Conservation (phyloP, 2,113 vertebrate genomes). For the Rattus rattus region DNA sequence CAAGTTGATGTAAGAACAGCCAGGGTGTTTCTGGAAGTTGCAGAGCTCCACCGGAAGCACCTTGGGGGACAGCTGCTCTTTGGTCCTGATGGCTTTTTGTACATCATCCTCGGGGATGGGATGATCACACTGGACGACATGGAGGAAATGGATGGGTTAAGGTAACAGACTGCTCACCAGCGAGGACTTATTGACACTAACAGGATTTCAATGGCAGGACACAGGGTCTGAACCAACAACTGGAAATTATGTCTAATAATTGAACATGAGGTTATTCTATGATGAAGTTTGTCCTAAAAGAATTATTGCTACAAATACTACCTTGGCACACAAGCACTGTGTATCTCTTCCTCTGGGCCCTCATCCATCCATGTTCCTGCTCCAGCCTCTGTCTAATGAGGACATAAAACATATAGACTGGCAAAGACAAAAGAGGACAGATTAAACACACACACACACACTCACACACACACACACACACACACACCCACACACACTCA, state of each 20-base stretch:
- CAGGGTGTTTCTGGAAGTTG: constrained; percentile 96
- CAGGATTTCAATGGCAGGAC: neutral
- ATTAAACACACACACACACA: too few species aligned
- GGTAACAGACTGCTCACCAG: constrained; percentile 85
- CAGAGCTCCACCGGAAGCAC: constrained; percentile 97
- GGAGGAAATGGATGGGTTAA: constrained; percentile 99
- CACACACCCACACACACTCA: too few species aligned
- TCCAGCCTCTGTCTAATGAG: too few species aligned
- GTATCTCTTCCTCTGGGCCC: neutral
- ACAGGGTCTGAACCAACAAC: neutral
- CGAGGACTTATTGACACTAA: neutral
- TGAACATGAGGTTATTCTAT: neutral
- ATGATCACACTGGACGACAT: constrained; percentile 99
- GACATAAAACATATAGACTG: neutral
- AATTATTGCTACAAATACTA: neutral
- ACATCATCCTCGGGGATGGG: constrained; percentile 97
- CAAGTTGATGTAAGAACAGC: constrained; percentile 95
- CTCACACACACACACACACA: too few species aligned
- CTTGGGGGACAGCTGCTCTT: constrained; percentile 97
- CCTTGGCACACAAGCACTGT: rapidly evolving
- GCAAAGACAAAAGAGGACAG: neutral
- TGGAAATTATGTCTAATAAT: neutral
- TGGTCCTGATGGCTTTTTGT: constrained; percentile 94
- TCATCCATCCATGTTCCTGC: neutral
- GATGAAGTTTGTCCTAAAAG: neutral